These are phyloP conservation scores for Drosophila quinaria DNA, from an alignment of 2,888 invertebrate genomes.

Conservation along the genomic window DNA sequence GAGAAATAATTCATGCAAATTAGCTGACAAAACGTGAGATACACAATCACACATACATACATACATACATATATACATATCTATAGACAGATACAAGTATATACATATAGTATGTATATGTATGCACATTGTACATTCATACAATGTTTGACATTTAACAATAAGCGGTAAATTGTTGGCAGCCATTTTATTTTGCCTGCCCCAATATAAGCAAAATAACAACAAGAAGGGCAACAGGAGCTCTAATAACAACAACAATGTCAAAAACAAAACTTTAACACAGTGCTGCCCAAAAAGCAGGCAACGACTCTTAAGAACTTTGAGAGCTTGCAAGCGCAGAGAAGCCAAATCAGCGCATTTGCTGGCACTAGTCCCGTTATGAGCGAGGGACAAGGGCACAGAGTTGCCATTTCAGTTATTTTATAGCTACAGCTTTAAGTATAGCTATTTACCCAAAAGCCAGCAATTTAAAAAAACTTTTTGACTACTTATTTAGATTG, in stretches of 20 bases:
- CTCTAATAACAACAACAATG: constrained; percentile 6
- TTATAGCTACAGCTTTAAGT: background rate
- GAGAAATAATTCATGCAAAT: constrained; percentile 64
- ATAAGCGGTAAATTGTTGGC: constrained; percentile 48
- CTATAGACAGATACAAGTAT: background rate
- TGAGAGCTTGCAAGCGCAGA: constrained; percentile 29
- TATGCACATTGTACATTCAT: background rate
- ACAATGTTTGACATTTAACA: constrained; percentile 27
- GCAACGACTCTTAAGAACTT: constrained; percentile 28
- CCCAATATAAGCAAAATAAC: constrained; percentile 11
- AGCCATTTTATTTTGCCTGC: constrained; percentile 49
- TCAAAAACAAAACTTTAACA: constrained; percentile 32
- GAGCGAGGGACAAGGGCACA: constrained; percentile 1
- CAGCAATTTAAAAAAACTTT: no score
- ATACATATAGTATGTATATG: no score
- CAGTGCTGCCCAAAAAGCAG: constrained; percentile 62
- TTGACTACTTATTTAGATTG: no score
- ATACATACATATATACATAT: background rate
- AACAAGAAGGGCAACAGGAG: background rate
- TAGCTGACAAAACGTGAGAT: constrained; percentile 62
- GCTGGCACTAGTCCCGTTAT: constrained; percentile 10
- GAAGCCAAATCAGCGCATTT: constrained; percentile 43
- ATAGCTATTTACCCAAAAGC: no score
- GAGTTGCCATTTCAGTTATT: background rate
- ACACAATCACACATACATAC: background rate